Percentiles rank a stretch among this genome's conserved stretches.
These are phyloP conservation scores for Mallotus villosus DNA, from an alignment of 2,797 vertebrate species.

Conservation along the genomic window DNA sequence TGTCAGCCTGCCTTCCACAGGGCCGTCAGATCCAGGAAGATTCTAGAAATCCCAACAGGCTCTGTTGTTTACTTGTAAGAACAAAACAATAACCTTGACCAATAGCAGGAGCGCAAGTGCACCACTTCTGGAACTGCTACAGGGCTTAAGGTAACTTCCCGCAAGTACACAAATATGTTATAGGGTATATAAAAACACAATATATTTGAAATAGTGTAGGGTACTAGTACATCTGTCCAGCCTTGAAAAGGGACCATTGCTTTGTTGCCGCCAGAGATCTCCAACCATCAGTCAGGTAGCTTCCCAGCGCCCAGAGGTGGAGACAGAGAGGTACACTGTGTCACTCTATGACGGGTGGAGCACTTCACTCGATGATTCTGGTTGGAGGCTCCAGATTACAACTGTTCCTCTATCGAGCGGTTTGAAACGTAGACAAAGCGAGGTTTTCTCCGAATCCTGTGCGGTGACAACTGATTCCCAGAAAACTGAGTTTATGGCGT, in stretches of 20 bases:
- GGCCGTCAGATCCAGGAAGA: too few species aligned
- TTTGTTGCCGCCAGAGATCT: constrained; percentile 45
- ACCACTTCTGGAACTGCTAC: too few species aligned
- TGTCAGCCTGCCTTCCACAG: background rate
- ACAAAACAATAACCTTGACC: too few species aligned
- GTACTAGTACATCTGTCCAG: constrained; percentile 27
- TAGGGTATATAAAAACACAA: constrained; percentile 62
- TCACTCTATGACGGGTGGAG: background rate
- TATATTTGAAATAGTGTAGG: too few species aligned
- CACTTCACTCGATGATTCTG: constrained; percentile 35
- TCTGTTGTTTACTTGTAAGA: too few species aligned
- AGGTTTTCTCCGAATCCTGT: background rate
- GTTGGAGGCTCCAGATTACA: constrained; percentile 18
- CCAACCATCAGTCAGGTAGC: constrained; percentile 64
- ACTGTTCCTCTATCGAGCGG: too few species aligned
- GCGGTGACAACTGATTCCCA: background rate
- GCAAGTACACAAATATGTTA: too few species aligned
- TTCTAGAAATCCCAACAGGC: too few species aligned
- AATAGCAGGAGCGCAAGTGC: background rate
- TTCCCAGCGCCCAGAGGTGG: constrained; percentile 45
- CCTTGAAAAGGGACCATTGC: constrained; percentile 67
- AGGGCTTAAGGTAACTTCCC: too few species aligned
- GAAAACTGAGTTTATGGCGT: background rate
- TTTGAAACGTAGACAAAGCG: too few species aligned
- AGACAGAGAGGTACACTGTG: constrained; percentile 3